A percentile compares a stretch with the other conserved stretches of the same genome.
phyloP scores from a whole-genome alignment of 1,140 invertebrate genomes.

The Saccostrea echinata region DNA sequence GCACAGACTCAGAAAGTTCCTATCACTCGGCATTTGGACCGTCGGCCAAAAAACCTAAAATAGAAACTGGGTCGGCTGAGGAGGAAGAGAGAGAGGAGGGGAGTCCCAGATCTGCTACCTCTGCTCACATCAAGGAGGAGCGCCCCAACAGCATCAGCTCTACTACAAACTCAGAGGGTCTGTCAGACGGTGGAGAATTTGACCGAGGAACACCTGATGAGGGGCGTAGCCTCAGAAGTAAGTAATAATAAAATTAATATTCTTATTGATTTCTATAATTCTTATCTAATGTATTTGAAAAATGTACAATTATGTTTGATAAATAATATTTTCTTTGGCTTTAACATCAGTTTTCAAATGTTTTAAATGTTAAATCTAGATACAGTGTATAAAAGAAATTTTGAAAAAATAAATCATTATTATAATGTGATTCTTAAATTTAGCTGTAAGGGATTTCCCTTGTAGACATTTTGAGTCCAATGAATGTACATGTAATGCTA shows the following conservation, averaged over 20 bases:
- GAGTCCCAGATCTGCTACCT: slow-evolving; percentile 39
- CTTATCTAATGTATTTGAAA: not conserved
- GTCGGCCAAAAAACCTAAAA: slow-evolving; percentile 73
- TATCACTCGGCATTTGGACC: slow-evolving; percentile 77
- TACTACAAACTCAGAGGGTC: slow-evolving; percentile 73
- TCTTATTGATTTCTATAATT: not conserved
- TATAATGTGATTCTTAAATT: too few species aligned
- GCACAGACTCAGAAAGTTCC: slow-evolving; percentile 65
- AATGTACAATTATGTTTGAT: too few species aligned
- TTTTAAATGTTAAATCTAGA: not conserved
- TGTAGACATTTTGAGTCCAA: too few species aligned
- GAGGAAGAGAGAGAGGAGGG: slow-evolving; percentile 43
- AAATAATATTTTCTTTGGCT: not conserved
- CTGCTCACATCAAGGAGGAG: slow-evolving; percentile 69
- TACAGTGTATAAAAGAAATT: too few species aligned
- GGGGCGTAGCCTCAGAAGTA: slow-evolving; percentile 75
- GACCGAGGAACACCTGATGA: slow-evolving; percentile 76
- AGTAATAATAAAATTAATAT: slow-evolving; percentile 56
- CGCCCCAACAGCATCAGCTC: slow-evolving; percentile 74
- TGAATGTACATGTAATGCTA: too few species aligned
- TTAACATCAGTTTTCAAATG: not conserved
- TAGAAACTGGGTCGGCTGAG: slow-evolving; percentile 57
- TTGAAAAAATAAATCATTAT: too few species aligned
- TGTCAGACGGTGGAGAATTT: slow-evolving; percentile 72
- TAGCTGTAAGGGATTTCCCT: too few species aligned